Percentiles rank a stretch among this genome's conserved stretches.
Evolutionary conservation across 1,140 invertebrate species (phyloP).

Genomic region (Eubasilissa regina): DNA sequence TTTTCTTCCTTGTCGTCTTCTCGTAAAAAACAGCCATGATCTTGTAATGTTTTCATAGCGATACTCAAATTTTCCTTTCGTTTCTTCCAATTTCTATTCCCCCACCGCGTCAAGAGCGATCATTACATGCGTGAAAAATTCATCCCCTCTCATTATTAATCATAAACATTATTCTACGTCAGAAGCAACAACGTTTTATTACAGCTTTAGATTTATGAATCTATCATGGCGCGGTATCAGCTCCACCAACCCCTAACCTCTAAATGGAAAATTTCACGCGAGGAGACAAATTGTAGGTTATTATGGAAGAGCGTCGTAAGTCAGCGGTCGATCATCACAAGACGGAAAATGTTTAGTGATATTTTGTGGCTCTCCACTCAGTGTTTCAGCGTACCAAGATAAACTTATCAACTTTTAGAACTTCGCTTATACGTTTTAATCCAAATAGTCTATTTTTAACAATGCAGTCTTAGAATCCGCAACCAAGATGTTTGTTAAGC

Average conservation of each 20-base stretch:
- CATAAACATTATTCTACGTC: constrained; percentile 41
- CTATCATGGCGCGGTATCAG: constrained; percentile 29
- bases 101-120: constrained; percentile 18
- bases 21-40: too few species aligned
- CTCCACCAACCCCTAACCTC: background rate
- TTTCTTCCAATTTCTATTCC: constrained; percentile 33
- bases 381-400: too few species aligned
- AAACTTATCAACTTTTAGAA: too few species aligned
- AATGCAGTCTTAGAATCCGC: too few species aligned
- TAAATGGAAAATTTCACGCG: background rate
- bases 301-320: background rate
- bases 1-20: too few species aligned
- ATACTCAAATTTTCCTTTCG: background rate
- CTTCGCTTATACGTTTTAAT: too few species aligned
- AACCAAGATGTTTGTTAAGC: too few species aligned
- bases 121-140: constrained; percentile 40
- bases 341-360: too few species aligned
- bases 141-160: constrained; percentile 37
- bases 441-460: too few species aligned
- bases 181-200: constrained; percentile 35
- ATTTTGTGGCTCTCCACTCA: too few species aligned
- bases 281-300: constrained; percentile 25
- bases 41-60: background rate
- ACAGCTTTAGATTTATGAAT: constrained; percentile 29
- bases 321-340: too few species aligned